Percentiles rank a stretch among this genome's conserved stretches.
Conservation (phyloP, 2,888 invertebrate species). For the Melipona bicolor region DNA sequence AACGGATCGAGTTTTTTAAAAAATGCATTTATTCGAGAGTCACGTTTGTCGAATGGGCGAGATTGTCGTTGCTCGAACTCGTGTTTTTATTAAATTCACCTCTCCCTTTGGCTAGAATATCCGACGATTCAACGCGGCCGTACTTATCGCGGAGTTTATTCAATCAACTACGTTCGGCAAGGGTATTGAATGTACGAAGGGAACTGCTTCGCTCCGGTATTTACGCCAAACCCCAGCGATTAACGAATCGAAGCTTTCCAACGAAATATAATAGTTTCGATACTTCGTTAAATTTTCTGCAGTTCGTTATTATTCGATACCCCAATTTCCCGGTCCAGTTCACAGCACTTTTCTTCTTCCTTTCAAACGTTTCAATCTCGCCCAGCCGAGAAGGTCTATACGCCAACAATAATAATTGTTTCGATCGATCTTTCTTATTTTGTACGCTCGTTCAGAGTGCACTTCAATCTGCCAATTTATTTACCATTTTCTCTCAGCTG, state of each 20-base stretch:
- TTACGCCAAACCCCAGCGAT: neutral
- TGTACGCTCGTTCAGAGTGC: too few relatives aligned
- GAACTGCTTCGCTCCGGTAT: neutral
- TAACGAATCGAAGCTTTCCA: neutral
- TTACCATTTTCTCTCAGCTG: neutral
- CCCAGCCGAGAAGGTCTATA: too few relatives aligned
- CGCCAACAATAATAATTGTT: neutral
- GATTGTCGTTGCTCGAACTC: too few relatives aligned
- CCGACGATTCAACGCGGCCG: constrained; percentile 10
- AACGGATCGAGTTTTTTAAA: neutral
- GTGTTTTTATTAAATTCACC: neutral
- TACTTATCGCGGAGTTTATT: constrained; percentile 1
- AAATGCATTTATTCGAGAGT: neutral
- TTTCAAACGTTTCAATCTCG: neutral
- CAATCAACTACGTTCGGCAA: neutral
- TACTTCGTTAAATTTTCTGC: constrained; percentile 22
- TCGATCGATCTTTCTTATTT: constrained; percentile 18
- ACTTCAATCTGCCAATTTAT: too few relatives aligned
- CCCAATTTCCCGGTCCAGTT: constrained; percentile 13
- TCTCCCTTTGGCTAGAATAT: neutral
- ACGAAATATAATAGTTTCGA: neutral
- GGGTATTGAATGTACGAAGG: neutral
- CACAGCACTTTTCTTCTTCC: neutral
- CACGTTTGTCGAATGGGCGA: too few relatives aligned
- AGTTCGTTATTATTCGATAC: constrained; percentile 13